Evolutionary conservation across 2,888 invertebrate genomes (phyloP).

Genomic region (Sinodicranocentrus sp.): DNA sequence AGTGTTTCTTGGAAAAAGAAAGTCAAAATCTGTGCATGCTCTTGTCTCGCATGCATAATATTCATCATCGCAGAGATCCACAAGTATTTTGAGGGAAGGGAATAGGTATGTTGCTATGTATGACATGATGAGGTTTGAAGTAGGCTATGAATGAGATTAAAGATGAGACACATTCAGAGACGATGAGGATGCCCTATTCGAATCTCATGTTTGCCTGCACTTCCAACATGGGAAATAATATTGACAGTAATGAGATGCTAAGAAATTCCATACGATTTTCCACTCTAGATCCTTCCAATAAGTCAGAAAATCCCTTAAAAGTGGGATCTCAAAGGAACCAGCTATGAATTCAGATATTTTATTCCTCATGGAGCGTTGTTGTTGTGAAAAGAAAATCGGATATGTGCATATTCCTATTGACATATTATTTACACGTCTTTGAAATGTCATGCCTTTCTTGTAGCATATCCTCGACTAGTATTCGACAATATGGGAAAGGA

Average conservation of each 20-base stretch:
- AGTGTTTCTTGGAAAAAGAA: no score
- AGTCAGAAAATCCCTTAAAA: background rate
- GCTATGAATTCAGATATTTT: no score
- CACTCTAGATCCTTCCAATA: conserved; percentile 31
- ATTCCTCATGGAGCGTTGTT: background rate
- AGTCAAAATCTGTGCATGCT: no score
- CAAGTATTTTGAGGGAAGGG: no score
- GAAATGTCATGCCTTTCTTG: no score
- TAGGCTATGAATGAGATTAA: conserved; percentile 21
- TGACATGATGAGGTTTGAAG: conserved; percentile 1
- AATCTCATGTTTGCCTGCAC: background rate
- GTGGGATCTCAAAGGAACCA: no score
- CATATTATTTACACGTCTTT: background rate
- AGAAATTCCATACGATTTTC: conserved; percentile 64
- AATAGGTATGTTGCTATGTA: background rate
- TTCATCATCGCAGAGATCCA: no score
- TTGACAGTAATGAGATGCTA: conserved; percentile 53
- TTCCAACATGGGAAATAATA: conserved; percentile 33
- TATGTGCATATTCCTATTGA: background rate
- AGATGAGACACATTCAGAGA: conserved; percentile 18
- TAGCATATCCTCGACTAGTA: no score
- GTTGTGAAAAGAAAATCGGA: background rate
- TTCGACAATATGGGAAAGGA: no score
- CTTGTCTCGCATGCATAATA: no score
- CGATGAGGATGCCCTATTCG: conserved; percentile 3